These are phyloP conservation scores for Actinernus sp. DNA, from an alignment of 92 coral and sea anemone genomes.

Conservation along the genomic window DNA sequence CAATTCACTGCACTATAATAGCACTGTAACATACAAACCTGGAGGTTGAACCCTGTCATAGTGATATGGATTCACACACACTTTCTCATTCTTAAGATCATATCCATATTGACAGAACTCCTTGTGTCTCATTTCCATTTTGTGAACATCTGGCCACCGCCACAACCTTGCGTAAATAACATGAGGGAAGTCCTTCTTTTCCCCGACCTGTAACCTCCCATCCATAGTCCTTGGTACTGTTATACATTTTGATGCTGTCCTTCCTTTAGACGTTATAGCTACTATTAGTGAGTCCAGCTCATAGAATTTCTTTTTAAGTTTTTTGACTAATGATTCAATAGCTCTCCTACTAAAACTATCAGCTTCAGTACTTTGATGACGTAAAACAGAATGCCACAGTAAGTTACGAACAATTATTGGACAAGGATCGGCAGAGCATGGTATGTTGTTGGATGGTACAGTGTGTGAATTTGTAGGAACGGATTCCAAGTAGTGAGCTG, in stretches of 20 bases:
- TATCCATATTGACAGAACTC: constrained; percentile 98
- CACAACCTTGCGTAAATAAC: constrained; percentile 98
- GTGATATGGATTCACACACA: constrained; percentile 98
- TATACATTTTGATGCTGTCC: constrained; percentile 97
- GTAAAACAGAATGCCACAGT: constrained; percentile 92
- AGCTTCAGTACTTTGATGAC: constrained; percentile 92
- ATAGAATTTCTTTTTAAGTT: constrained; percentile 92
- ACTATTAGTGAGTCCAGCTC: constrained; percentile 96
- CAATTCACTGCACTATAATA: not conserved
- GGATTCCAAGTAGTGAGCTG: constrained; percentile 50
- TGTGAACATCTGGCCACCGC: constrained; percentile 99
- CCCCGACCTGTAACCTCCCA: constrained; percentile 98
- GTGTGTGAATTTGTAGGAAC: constrained; percentile 64
- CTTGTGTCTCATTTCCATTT: constrained; percentile 98
- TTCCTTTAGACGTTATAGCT: constrained; percentile 96
- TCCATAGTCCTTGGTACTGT: constrained; percentile 99
- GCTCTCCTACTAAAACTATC: constrained; percentile 97
- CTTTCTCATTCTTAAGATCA: constrained; percentile 97
- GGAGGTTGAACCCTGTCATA: constrained; percentile 99
- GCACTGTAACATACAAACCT: constrained; percentile 53
- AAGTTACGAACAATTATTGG: constrained; percentile 97
- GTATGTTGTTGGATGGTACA: constrained; percentile 70
- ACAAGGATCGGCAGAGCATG: constrained; percentile 98
- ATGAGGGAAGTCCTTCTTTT: constrained; percentile 99
- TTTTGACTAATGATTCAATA: constrained; percentile 95